Conservation (phyloP, 2,888 invertebrate species). For the Alloscopus bannaensis region DNA sequence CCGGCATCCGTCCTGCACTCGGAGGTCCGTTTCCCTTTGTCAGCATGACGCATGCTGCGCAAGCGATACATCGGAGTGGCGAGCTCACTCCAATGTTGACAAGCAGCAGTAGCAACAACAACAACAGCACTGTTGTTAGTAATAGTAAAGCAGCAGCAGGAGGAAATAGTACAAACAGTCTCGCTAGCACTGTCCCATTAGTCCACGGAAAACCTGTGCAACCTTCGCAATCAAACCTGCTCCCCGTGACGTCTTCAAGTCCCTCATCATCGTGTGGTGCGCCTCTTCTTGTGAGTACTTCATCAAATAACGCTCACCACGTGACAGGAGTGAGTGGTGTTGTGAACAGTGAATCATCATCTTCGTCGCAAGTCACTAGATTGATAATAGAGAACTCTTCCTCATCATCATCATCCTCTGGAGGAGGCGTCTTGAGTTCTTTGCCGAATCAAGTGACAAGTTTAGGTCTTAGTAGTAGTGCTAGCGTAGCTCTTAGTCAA, state of each 20-base stretch:
- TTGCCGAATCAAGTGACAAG: constrained; percentile 49
- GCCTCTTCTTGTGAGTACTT: constrained; percentile 48
- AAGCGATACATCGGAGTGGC: constrained; percentile 88
- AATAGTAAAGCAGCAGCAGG: constrained; percentile 66
- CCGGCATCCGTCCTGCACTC: constrained; percentile 77
- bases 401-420: constrained; percentile 18
- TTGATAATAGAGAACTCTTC: constrained; percentile 47
- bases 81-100: constrained; percentile 75
- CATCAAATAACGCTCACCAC: constrained; percentile 37
- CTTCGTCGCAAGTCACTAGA: constrained; percentile 56
- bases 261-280: constrained; percentile 40
- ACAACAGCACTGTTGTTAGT: no score
- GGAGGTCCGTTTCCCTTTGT: constrained; percentile 87
- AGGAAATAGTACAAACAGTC: constrained; percentile 72
- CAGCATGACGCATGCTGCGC: constrained; percentile 91
- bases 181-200: constrained; percentile 47
- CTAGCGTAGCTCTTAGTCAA: constrained; percentile 64
- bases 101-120: constrained; percentile 59
- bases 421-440: constrained; percentile 40
- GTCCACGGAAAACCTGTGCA: constrained; percentile 39
- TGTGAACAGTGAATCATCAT: constrained; percentile 64
- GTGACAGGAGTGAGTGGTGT: constrained; percentile 46
- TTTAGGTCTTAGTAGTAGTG: constrained; percentile 49
- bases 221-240: constrained; percentile 22
- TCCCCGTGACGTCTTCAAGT: constrained; percentile 42